Conservation (phyloP, 2,888 invertebrate genomes). For the Asteroscopus sphinx region DNA sequence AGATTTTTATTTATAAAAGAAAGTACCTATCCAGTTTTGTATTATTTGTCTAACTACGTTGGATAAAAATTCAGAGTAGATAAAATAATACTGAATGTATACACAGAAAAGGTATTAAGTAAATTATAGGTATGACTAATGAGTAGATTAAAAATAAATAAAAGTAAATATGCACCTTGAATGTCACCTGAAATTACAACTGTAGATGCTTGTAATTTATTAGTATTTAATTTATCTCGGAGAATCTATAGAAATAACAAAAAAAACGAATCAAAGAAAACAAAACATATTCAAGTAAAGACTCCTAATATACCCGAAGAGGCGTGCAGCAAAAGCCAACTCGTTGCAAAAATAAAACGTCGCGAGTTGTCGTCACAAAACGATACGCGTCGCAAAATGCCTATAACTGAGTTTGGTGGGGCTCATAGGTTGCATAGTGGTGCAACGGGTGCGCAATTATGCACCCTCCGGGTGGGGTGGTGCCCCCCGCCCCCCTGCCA, state of each 20-base stretch:
- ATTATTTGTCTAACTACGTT: too few relatives aligned
- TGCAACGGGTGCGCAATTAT: constrained; percentile 72
- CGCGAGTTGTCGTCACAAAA: constrained; percentile 50
- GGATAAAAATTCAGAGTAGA: too few relatives aligned
- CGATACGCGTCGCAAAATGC: constrained; percentile 67
- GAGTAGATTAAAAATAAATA: too few relatives aligned
- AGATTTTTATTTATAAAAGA: too few relatives aligned
- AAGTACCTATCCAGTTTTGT: too few relatives aligned
- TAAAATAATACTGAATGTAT: too few relatives aligned
- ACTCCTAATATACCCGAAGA: constrained; percentile 17
- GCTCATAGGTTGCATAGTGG: constrained; percentile 70
- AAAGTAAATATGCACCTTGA: too few relatives aligned
- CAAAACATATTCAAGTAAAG: constrained; percentile 7
- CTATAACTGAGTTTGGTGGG: constrained; percentile 72
- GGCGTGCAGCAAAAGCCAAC: constrained; percentile 33
- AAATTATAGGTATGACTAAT: too few relatives aligned
- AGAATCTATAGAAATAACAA: neutral
- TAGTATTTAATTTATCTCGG: neutral
- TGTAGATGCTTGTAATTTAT: neutral
- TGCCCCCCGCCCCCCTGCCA: constrained; percentile 38
- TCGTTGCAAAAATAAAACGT: constrained; percentile 47
- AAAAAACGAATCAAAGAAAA: neutral
- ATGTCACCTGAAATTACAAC: neutral
- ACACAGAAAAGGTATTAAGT: too few relatives aligned
- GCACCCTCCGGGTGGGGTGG: constrained; percentile 66